Conservation (phyloP, 30 jellyfish, hydroid and myxozoan genomes). For the Hydractinia symbiolongicarpus region DNA sequence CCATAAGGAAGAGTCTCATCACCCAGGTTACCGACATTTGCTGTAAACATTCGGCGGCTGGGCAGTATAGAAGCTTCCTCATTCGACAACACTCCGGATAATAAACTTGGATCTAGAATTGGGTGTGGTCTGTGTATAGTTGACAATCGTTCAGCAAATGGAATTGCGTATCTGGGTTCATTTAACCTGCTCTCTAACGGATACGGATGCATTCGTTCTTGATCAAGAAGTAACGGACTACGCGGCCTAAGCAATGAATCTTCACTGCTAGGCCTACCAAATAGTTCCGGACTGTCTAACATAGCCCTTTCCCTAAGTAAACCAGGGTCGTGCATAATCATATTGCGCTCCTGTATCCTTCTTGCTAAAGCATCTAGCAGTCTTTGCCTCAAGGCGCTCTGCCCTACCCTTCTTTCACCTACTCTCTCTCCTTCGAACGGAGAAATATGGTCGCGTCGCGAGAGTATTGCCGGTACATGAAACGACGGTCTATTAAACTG, state of each 20-base stretch:
- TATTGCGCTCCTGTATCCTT: slow-evolving; percentile 21
- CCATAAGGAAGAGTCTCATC: slow-evolving; percentile 34
- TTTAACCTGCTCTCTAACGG: slow-evolving; percentile 11
- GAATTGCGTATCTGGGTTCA: neutral
- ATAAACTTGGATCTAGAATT: neutral
- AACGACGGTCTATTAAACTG: neutral
- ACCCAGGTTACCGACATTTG: slow-evolving; percentile 34
- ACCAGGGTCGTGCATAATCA: neutral
- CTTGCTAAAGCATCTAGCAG: slow-evolving; percentile 18
- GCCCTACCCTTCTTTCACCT: neutral
- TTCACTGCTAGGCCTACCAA: neutral
- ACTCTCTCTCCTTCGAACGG: neutral
- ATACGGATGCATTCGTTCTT: neutral
- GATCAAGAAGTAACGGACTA: neutral
- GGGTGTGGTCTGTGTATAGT: slow-evolving; percentile 14
- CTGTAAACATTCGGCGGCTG: slow-evolving; percentile 5
- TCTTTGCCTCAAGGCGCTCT: slow-evolving; percentile 15
- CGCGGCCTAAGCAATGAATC: neutral
- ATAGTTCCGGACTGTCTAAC: slow-evolving; percentile 5
- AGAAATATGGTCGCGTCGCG: slow-evolving; percentile 16
- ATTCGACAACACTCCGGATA: slow-evolving; percentile 3
- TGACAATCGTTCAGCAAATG: neutral
- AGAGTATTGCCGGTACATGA: neutral
- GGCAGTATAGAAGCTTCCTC: slow-evolving; percentile 13
- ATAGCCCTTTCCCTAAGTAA: slow-evolving; percentile 2